Evolutionary conservation across 2,888 invertebrate species (phyloP).

Genomic region (Chesias legatella): DNA sequence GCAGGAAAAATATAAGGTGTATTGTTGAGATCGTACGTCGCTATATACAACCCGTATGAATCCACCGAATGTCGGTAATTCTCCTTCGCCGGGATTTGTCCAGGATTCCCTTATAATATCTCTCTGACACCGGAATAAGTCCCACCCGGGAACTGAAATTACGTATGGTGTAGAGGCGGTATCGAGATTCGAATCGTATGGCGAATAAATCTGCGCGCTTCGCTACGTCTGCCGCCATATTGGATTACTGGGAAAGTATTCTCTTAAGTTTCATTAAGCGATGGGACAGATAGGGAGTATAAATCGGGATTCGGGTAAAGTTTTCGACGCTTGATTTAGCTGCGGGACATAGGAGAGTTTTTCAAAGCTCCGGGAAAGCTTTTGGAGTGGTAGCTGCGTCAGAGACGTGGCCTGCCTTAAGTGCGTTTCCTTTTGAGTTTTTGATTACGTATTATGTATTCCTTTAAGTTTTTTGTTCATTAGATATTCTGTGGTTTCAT

Average conservation of each 20-base stretch:
- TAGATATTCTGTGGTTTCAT: too few relatives aligned
- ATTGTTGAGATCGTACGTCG: constrained; percentile 2
- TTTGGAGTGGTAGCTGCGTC: constrained; percentile 12
- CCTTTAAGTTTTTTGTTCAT: too few relatives aligned
- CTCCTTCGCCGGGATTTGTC: constrained; percentile 26
- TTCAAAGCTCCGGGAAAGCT: constrained; percentile 16
- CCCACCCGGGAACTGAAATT: constrained; percentile 70
- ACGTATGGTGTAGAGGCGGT: constrained; percentile 61
- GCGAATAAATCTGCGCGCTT: constrained; percentile 58
- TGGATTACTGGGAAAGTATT: constrained; percentile 69
- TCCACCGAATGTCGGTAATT: constrained; percentile 35
- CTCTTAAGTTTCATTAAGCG: constrained; percentile 79
- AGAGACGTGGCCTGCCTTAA: too few relatives aligned
- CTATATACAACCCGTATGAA: constrained; percentile 14
- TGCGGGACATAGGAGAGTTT: constrained; percentile 25
- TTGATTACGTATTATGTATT: neutral
- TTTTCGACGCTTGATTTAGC: constrained; percentile 40
- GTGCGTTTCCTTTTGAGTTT: constrained; percentile 1
- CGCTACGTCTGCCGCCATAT: constrained; percentile 52
- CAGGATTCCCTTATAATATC: constrained; percentile 66
- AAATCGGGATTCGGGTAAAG: constrained; percentile 44
- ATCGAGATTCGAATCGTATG: constrained; percentile 67
- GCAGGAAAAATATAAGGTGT: constrained; percentile 10
- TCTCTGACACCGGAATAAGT: constrained; percentile 69
- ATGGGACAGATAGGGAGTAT: constrained; percentile 59